Evolutionary conservation across 2,113 vertebrate species (phyloP), one percentile per base, ranked within the genome.

Genomic region (Lepisosteus osseus): DNA sequence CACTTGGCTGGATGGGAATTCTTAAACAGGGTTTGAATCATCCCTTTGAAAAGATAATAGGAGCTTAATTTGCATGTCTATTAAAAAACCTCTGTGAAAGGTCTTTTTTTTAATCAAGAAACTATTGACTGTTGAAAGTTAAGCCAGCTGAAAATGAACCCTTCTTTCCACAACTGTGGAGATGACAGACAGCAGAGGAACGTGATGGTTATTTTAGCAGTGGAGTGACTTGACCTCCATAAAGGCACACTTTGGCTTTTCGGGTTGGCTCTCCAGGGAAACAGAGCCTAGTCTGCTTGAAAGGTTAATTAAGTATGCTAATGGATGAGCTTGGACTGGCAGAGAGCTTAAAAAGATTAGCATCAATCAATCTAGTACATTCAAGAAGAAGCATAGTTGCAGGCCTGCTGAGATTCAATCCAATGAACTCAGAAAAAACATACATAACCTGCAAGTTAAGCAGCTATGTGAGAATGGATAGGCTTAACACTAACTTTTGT

Each of bases 301-400:
- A 57, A 80, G 15, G 44, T 69, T 77, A 67, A 76, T 70, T 78
- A 77, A 71, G 54, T 62, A 55, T 79, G 41, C 43, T 80, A 69
- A 78, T 75, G 51, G 15, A 68, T 43, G 62, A 3, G n/a, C 65
- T 73, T 9, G 74, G 6, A 47, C 15, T 45, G 42, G 42, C 71
- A 45, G 15, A 75, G 3, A 80, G 0, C 64, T 73, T 70, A 61
- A 29, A 2, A 7, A 72, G 43, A 68, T 80, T 67, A 81, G 3
- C 42, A 72, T 69, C 56, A 70, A 17, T 75, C 43, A 74, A 69
- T 69, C 40, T 11, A 42, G 41, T 14, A 4, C 42, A 7, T 57
- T 59, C 54, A 74, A 79, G 12, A 5, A 56, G 65, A 0, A 3
- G 71, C 67, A 77, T 54, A 47, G 63, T 4, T 57, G 51, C 17